Evolutionary conservation across 2,888 invertebrate genomes (phyloP).

Genomic region (Polydrusus tereticollis): DNA sequence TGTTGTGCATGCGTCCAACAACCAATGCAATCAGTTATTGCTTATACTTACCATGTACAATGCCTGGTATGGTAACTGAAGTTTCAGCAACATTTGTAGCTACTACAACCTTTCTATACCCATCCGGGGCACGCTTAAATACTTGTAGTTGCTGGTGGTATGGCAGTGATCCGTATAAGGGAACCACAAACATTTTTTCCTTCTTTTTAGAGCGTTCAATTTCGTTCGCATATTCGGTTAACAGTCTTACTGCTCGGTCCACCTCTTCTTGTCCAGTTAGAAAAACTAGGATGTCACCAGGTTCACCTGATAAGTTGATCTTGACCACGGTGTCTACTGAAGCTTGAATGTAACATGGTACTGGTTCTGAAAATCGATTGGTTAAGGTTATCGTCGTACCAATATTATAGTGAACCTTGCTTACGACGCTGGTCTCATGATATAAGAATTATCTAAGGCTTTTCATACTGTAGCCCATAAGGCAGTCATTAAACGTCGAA

Average conservation of each 20-base stretch:
- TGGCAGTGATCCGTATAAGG: constrained; percentile 93
- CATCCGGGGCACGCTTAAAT: constrained; percentile 79
- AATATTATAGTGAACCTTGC: too few species aligned
- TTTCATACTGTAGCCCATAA: too few species aligned
- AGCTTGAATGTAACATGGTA: constrained; percentile 89
- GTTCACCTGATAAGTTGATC: constrained; percentile 86
- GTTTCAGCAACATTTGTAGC: constrained; percentile 98
- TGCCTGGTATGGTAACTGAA: constrained; percentile 93
- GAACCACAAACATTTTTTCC: constrained; percentile 77
- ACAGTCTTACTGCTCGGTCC: constrained; percentile 77
- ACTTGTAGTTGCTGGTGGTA: constrained; percentile 84
- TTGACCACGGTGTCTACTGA: constrained; percentile 90
- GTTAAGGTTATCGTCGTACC: neutral
- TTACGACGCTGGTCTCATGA: too few species aligned
- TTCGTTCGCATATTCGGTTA: constrained; percentile 74
- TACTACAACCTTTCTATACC: constrained; percentile 88
- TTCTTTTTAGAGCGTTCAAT: constrained; percentile 69
- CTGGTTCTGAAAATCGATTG: constrained; percentile 75
- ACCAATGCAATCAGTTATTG: neutral
- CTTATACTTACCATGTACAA: constrained; percentile 81
- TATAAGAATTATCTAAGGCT: too few species aligned
- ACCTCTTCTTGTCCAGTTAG: constrained; percentile 96
- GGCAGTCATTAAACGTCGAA: too few species aligned
- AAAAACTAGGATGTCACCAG: constrained; percentile 93
- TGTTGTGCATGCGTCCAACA: too few species aligned